Conservation (phyloP, 2,888 invertebrate species). For the Drosophila bunnanda region DNA sequence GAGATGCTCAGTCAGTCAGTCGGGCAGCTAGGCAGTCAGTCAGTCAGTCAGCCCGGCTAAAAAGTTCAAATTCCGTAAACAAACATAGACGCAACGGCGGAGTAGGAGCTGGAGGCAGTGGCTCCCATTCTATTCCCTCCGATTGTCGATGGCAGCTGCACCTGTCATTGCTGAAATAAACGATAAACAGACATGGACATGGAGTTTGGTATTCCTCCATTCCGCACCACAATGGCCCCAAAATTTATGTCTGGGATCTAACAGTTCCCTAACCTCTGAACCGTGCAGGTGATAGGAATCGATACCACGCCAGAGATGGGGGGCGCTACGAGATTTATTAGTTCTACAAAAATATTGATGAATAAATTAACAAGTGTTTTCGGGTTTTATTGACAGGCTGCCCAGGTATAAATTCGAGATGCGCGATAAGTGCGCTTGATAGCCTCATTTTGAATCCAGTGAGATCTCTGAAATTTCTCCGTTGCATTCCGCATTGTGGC, state of each 20-base stretch:
- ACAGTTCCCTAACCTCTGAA: slow-evolving; percentile 66
- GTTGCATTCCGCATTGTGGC: background rate
- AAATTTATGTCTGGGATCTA: slow-evolving; percentile 61
- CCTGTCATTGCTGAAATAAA: slow-evolving; percentile 75
- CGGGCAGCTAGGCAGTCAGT: slow-evolving; percentile 11
- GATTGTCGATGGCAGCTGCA: slow-evolving; percentile 73
- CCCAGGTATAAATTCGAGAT: slow-evolving; percentile 15
- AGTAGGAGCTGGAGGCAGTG: background rate
- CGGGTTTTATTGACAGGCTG: slow-evolving; percentile 19
- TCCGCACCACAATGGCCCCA: slow-evolving; percentile 58
- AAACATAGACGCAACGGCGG: slow-evolving; percentile 42
- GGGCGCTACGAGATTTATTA: slow-evolving; percentile 43
- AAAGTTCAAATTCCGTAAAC: slow-evolving; percentile 77
- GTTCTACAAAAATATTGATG: slow-evolving; percentile 48
- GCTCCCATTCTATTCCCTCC: slow-evolving; percentile 37
- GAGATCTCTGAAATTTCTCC: background rate
- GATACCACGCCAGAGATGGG: slow-evolving; percentile 39
- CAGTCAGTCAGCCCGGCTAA: slow-evolving; percentile 46
- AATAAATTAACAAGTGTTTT: slow-evolving; percentile 42
- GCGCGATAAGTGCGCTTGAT: slow-evolving; percentile 24
- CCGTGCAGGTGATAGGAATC: slow-evolving; percentile 54
- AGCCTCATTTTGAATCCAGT: slow-evolving; percentile 12
- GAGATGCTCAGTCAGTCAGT: slow-evolving; percentile 41
- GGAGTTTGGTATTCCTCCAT: background rate
- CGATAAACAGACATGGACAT: slow-evolving; percentile 70